Evolutionary conservation across 2,797 vertebrate genomes (phyloP).

Genomic region (Vultur gryphus): DNA sequence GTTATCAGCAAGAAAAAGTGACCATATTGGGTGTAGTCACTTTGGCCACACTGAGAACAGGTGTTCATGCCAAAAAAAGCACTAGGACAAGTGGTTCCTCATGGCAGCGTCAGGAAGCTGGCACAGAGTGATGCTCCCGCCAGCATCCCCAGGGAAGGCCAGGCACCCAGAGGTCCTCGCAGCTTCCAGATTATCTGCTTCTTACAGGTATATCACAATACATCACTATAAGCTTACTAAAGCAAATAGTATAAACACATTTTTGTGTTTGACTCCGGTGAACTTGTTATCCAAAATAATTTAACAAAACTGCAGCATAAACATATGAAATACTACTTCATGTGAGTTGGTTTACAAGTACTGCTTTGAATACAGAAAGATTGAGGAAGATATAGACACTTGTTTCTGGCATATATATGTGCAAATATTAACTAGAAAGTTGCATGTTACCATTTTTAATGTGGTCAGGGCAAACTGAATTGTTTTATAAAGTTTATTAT

Average conservation of each 20-base stretch:
- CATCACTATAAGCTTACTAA: neutral
- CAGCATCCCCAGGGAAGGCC: neutral
- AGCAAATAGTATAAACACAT: neutral
- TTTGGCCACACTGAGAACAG: neutral
- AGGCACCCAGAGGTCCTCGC: neutral
- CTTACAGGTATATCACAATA: neutral
- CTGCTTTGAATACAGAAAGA: neutral
- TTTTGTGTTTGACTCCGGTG: neutral
- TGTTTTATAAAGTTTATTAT: neutral
- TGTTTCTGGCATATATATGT: neutral
- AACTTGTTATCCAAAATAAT: neutral
- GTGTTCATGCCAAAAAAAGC: constrained; percentile 41
- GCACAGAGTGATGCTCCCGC: neutral
- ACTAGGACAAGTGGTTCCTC: neutral
- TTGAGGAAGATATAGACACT: neutral
- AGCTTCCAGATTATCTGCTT: neutral
- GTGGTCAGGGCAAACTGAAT: neutral
- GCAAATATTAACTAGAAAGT: neutral
- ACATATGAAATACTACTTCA: neutral
- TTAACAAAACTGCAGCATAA: neutral
- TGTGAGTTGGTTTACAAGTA: neutral
- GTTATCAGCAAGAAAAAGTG: neutral
- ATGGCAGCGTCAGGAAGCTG: neutral
- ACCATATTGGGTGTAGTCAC: neutral
- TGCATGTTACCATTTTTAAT: neutral